Evolutionary conservation across 2,113 vertebrate genomes (phyloP).

Genomic region (Ia io): DNA sequence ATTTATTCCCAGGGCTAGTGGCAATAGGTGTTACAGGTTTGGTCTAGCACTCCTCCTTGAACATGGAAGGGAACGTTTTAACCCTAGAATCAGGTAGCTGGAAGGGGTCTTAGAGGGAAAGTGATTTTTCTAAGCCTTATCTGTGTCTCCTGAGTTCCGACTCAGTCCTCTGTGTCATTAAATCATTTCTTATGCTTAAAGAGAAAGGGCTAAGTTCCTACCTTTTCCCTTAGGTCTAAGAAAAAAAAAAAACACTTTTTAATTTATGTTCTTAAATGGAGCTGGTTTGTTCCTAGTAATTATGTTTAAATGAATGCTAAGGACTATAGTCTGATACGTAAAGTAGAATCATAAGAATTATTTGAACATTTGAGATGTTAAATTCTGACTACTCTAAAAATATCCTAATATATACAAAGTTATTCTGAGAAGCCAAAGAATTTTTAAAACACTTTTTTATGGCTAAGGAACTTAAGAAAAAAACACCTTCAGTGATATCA

Average conservation of each 20-base stretch:
- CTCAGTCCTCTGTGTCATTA: neutral
- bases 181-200: constrained; percentile 14
- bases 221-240: neutral
- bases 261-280: constrained; percentile 28
- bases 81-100: neutral
- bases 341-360: constrained; percentile 45
- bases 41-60: neutral
- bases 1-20: neutral
- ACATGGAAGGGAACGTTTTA: neutral
- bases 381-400: constrained; percentile 3
- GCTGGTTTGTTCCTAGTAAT: neutral
- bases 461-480: neutral
- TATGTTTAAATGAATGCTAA: neutral
- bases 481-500: neutral
- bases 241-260: neutral
- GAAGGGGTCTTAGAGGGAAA: neutral
- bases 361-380: constrained; percentile 28
- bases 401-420: neutral
- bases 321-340: neutral
- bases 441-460: neutral
- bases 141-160: neutral
- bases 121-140: neutral
- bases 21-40: neutral
- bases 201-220: neutral
- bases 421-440: neutral